Percentiles rank a stretch among this genome's conserved stretches.
phyloP scores from a whole-genome alignment of 1,140 invertebrate genomes.

The Antheraea pernyi region DNA sequence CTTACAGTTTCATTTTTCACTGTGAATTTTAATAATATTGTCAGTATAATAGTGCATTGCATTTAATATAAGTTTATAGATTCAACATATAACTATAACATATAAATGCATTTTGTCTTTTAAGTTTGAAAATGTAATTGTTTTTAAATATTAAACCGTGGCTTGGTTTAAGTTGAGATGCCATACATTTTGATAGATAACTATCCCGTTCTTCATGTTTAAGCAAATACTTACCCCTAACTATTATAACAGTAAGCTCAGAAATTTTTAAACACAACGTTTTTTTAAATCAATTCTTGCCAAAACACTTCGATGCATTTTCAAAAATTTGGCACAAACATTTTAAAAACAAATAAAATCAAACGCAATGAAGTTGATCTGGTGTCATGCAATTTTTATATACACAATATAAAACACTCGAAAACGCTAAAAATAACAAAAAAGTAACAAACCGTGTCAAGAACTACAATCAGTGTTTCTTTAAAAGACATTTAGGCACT shows the following conservation, averaged over 20 bases:
- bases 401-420: conserved; percentile 56
- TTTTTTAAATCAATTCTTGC: conserved; percentile 44
- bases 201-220: neutral
- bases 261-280: conserved; percentile 43
- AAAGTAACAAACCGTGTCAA: conserved; percentile 57
- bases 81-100: too few relatives aligned
- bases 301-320: conserved; percentile 26
- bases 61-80: too few relatives aligned
- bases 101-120: too few relatives aligned
- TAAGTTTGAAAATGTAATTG: too few relatives aligned
- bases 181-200: neutral
- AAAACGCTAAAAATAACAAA: conserved; percentile 62
- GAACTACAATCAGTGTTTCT: conserved; percentile 58
- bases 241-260: conserved; percentile 44
- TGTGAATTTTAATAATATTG: too few relatives aligned
- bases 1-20: too few relatives aligned
- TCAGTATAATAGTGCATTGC: too few relatives aligned
- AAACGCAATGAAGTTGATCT: conserved; percentile 36
- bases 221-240: neutral
- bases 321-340: conserved; percentile 56
- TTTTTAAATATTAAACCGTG: too few relatives aligned
- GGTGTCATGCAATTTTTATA: conserved; percentile 13
- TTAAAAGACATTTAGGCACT: conserved; percentile 75
- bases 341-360: conserved; percentile 22
- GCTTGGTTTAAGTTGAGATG: neutral